Conservation (phyloP, 2,888 invertebrate species). For the Diaperis boleti region DNA sequence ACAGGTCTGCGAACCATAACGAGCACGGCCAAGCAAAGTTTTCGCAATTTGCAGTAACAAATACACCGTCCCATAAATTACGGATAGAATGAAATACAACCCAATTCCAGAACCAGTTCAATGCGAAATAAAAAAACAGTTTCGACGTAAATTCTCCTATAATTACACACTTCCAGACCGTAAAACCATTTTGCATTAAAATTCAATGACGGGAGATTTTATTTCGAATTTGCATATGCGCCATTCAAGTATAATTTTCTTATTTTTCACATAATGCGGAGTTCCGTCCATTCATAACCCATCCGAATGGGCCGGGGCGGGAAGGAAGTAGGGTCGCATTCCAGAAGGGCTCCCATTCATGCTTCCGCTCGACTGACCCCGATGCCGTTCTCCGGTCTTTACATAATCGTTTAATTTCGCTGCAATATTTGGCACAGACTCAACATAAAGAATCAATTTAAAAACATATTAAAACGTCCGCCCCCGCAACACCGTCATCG, state of each 20-base stretch:
- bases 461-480: constrained; percentile 52
- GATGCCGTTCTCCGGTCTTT: constrained; percentile 21
- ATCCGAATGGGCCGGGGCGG: no score
- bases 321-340: constrained; percentile 46
- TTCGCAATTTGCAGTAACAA: constrained; percentile 39
- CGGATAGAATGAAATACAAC: constrained; percentile 36
- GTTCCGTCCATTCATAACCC: constrained; percentile 36
- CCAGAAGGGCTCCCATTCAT: constrained; percentile 35
- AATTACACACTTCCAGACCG: constrained; percentile 36
- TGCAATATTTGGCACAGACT: constrained; percentile 49
- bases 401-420: constrained; percentile 29
- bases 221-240: constrained; percentile 35
- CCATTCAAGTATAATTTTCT: constrained; percentile 27
- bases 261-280: constrained; percentile 33
- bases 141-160: constrained; percentile 35
- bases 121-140: constrained; percentile 26
- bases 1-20: constrained; percentile 23
- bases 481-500: constrained; percentile 49
- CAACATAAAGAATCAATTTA: constrained; percentile 54
- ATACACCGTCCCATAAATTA: constrained; percentile 37
- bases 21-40: constrained; percentile 23
- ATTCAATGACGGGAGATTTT: constrained; percentile 37
- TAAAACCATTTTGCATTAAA: constrained; percentile 37
- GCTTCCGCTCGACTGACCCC: constrained; percentile 3
- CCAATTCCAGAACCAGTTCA: constrained; percentile 38